Conservation (phyloP, 2,888 invertebrate species). For the Steromphala cineraria region DNA sequence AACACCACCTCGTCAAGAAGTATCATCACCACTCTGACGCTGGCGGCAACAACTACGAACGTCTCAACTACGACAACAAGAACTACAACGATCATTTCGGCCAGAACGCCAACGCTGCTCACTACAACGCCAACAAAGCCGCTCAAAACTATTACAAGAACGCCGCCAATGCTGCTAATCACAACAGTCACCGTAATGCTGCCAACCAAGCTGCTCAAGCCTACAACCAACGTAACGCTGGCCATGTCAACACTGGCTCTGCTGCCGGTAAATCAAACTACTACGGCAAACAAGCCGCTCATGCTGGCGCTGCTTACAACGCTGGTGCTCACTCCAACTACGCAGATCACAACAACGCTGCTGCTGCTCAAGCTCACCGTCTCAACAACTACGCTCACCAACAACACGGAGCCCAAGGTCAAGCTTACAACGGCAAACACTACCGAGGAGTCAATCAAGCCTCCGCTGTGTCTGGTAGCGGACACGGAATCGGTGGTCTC, state of each 20-base stretch:
- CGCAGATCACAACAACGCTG: background rate
- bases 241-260: background rate
- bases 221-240: background rate
- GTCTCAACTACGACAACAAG: slow-evolving; percentile 17
- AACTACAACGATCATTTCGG: slow-evolving; percentile 10
- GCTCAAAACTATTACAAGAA: background rate
- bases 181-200: background rate
- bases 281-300: background rate
- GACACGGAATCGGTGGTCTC: background rate
- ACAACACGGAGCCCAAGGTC: background rate
- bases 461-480: background rate
- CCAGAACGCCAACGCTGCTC: background rate
- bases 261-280: background rate
- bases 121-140: background rate
- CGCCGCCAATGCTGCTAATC: background rate
- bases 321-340: too few species aligned
- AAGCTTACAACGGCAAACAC: background rate
- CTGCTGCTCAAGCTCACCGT: background rate
- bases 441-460: background rate
- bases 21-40: background rate
- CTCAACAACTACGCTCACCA: background rate
- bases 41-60: slow-evolving; percentile 15
- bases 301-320: background rate
- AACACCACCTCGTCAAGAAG: slow-evolving; percentile 12
- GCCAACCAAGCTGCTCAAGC: background rate